These are phyloP conservation scores for Sceliomorpha sp. DNA, from an alignment of 2,888 invertebrate species.

Conservation along the genomic window DNA sequence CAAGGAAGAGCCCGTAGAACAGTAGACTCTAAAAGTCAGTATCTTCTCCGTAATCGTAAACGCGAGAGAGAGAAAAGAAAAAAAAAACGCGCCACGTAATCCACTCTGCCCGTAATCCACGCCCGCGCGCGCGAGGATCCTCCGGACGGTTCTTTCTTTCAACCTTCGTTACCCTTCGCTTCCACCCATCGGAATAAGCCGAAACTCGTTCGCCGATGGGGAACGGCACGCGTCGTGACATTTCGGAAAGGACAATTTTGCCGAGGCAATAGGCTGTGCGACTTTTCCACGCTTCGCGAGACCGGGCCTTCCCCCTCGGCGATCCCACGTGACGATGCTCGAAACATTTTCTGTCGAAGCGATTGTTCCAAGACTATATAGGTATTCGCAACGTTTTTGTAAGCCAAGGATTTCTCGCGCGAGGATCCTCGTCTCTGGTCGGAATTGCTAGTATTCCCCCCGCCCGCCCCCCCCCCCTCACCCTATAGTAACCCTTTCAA, in stretches of 20 bases:
- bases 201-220: too few relatives aligned
- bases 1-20: constrained; percentile 78
- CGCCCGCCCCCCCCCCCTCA: constrained; percentile 9
- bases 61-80: too few relatives aligned
- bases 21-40: constrained; percentile 71
- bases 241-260: constrained; percentile 15
- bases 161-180: neutral
- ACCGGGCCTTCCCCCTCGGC: neutral
- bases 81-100: constrained; percentile 19
- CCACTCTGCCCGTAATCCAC: constrained; percentile 12
- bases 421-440: constrained; percentile 10
- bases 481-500: constrained; percentile 5
- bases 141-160: constrained; percentile 1
- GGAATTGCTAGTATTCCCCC: constrained; percentile 11
- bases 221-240: too few relatives aligned
- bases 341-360: too few relatives aligned
- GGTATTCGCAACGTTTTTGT: neutral
- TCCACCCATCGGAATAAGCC: too few relatives aligned
- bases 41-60: constrained; percentile 58
- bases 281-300: neutral
- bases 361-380: neutral
- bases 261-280: constrained; percentile 10
- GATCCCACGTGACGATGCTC: neutral
- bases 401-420: neutral
- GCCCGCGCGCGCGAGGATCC: constrained; percentile 17